Conservation (phyloP, 2,888 invertebrate species). For the Noctua pronuba region DNA sequence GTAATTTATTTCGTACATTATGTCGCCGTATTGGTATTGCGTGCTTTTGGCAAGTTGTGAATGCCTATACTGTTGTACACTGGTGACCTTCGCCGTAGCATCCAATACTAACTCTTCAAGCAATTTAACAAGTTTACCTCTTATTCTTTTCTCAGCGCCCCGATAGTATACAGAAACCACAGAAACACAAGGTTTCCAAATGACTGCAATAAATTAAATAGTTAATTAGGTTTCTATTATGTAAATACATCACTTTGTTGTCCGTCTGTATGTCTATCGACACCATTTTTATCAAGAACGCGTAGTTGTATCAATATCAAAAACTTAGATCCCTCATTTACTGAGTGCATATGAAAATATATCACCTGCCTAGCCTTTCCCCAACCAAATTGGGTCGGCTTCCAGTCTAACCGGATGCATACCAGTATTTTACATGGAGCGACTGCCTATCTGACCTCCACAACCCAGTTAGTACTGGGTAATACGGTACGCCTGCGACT, state of each 20-base stretch:
- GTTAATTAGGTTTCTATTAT: neutral
- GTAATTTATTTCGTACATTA: constrained; percentile 56
- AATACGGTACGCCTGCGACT: too few relatives aligned
- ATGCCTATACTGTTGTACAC: constrained; percentile 53
- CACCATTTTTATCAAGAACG: neutral
- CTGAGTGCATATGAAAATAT: too few relatives aligned
- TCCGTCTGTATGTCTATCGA: neutral
- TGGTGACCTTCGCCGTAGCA: constrained; percentile 58
- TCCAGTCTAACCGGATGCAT: too few relatives aligned
- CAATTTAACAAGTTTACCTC: constrained; percentile 38
- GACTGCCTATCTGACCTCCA: too few relatives aligned
- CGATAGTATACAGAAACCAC: neutral
- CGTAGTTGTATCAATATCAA: too few relatives aligned
- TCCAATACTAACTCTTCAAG: constrained; percentile 58
- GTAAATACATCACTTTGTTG: neutral
- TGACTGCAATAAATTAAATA: constrained; percentile 34
- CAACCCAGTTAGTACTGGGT: too few relatives aligned
- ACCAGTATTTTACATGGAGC: too few relatives aligned
- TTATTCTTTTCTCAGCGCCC: neutral
- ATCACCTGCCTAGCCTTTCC: too few relatives aligned
- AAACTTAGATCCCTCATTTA: too few relatives aligned
- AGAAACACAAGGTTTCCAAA: constrained; percentile 39
- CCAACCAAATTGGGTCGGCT: too few relatives aligned
- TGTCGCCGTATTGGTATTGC: constrained; percentile 16
- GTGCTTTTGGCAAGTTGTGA: constrained; percentile 3